Evolutionary conservation across 2,888 invertebrate species (phyloP).

Genomic region (Zelleria hepariella): DNA sequence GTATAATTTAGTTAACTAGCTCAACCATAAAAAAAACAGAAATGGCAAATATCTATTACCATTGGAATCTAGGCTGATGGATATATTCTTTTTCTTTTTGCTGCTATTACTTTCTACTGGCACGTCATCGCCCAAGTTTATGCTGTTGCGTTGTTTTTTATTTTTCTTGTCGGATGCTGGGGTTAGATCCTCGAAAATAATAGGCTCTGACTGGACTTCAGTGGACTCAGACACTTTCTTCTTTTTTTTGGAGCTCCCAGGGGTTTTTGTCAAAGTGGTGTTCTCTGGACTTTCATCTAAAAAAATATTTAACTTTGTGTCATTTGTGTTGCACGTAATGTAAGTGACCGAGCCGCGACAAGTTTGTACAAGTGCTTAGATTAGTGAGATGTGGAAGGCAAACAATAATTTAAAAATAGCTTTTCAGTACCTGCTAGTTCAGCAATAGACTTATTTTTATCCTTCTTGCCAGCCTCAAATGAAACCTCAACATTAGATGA

Average conservation of each 20-base stretch:
- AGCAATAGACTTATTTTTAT: not conserved
- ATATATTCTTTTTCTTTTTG: too few species aligned
- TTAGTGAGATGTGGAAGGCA: not conserved
- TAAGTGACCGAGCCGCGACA: too few species aligned
- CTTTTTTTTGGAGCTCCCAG: slow-evolving; percentile 13
- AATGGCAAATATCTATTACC: too few species aligned
- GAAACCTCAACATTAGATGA: not conserved
- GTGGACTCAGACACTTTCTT: not conserved
- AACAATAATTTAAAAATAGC: not conserved
- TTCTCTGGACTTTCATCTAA: not conserved
- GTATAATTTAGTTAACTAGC: too few species aligned
- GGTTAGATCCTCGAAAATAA: too few species aligned
- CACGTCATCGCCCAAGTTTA: too few species aligned
- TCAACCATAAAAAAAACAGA: too few species aligned
- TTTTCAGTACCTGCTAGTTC: not conserved
- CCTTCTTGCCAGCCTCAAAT: not conserved
- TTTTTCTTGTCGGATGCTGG: too few species aligned
- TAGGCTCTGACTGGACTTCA: not conserved
- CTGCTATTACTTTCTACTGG: too few species aligned
- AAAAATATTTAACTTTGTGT: not conserved
- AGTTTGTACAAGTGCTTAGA: too few species aligned
- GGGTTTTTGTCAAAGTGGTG: slow-evolving; percentile 10
- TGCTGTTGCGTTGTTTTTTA: too few species aligned
- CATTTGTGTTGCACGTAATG: not conserved
- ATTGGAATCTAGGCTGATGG: too few species aligned